Evolutionary conservation across 2,888 invertebrate species (phyloP), one percentile per base, ranked within the genome.

Genomic region (Horisme vitalbata): DNA sequence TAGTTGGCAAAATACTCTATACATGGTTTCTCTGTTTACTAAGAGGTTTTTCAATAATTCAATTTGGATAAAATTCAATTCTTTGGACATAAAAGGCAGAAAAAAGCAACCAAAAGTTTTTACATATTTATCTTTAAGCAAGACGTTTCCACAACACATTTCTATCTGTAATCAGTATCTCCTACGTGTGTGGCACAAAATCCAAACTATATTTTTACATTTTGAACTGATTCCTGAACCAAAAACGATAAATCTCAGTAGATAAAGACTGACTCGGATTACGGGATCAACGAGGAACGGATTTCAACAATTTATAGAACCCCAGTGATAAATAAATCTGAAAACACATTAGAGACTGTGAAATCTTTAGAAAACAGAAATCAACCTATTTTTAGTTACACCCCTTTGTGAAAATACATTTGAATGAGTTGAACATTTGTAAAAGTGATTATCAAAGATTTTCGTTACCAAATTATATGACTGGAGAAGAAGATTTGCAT

Each of bases 161-260:
- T 23, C 27, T 10, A 15, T 12, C 10, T 18, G 4, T 34, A 18
- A n/a, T 6, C 27, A 38, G 48, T 13, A 30, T 43, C 24, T 23
- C 13, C 7, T 13, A 4, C 14, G 4, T 27, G n/a, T n/a, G n/a
- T n/a, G n/a, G 13, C 24, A 13, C 34, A 57, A 57, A 73, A 71
- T 68, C 74, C 75, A 75, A 80, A 59, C 51, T 73, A 71, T 74
- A 60, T 59, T 66, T 69, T 70, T 58, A 23, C 24, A 14, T 15
- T 14, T 10, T 26, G 26, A 55, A 61, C 57, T 56, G 49, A 51
- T 45, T 49, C 59, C 61, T 55, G 57, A 63, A 60, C 59, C 61
- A 59, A 51, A 49, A 65, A 49, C 53, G 52, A 54, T 62, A 58
- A 61, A 61, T 59, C 55, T 65, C 56, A 35, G 57, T 53, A 53